phyloP scores from a whole-genome alignment of 2,888 invertebrate genomes.

The Yponomeuta evonymella region DNA sequence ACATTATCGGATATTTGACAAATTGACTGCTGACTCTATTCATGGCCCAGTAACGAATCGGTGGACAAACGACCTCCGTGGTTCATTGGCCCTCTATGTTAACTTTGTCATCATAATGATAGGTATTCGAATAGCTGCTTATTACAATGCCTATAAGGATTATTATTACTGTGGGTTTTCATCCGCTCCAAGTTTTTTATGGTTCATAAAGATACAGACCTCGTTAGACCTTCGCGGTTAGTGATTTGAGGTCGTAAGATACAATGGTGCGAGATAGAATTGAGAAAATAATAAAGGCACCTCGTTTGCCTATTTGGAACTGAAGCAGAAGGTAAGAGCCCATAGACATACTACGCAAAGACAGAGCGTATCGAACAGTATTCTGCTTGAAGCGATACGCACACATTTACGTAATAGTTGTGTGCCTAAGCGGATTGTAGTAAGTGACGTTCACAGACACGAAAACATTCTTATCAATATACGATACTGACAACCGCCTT shows the following conservation, averaged over 20 bases:
- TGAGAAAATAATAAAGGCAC: background rate
- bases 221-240: background rate
- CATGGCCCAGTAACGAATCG: slow-evolving; percentile 34
- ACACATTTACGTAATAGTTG: too few relatives aligned
- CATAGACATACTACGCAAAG: background rate
- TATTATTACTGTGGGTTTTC: background rate
- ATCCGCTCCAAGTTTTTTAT: background rate
- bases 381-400: background rate
- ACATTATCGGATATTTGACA: slow-evolving; percentile 31
- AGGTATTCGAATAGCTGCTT: slow-evolving; percentile 1
- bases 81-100: background rate
- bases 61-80: background rate
- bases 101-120: background rate
- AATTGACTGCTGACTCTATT: slow-evolving; percentile 32
- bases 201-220: slow-evolving; percentile 7
- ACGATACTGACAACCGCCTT: too few relatives aligned
- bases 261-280: slow-evolving; percentile 4
- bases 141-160: slow-evolving; percentile 2
- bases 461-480: too few relatives aligned
- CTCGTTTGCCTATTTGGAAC: background rate
- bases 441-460: too few relatives aligned
- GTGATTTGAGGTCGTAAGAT: slow-evolving; percentile 12
- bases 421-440: too few relatives aligned
- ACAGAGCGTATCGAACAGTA: background rate
- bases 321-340: background rate